phyloP scores from a whole-genome alignment of 2,113 vertebrate genomes.

The Puma concolor region DNA sequence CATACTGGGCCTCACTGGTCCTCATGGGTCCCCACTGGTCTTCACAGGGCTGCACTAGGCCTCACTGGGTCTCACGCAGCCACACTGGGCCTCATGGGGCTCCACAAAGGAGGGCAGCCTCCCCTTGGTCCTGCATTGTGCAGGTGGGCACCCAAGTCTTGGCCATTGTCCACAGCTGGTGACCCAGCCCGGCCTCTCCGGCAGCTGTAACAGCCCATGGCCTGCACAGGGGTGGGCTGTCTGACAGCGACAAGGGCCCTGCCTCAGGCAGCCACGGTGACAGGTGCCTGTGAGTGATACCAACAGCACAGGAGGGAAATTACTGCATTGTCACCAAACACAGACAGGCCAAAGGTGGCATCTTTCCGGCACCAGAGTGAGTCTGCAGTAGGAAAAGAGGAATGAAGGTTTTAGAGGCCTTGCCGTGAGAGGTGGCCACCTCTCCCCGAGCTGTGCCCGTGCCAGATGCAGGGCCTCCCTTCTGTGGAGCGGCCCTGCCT shows the following conservation, averaged over 20 bases:
- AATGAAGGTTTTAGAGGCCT: too few species aligned
- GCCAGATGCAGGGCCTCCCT: neutral
- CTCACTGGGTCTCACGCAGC: too few species aligned
- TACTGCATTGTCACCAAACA: neutral
- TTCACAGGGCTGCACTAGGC: too few species aligned
- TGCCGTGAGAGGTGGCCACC: neutral
- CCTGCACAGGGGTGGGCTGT: fast-evolving
- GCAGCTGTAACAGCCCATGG: fast-evolving
- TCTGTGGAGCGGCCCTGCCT: neutral
- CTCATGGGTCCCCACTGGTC: fast-evolving
- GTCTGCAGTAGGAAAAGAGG: neutral
- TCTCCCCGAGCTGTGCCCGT: neutral
- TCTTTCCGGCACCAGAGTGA: neutral
- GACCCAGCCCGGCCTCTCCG: neutral
- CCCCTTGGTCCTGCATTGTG: fast-evolving
- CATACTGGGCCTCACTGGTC: too few species aligned
- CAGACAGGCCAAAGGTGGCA: neutral
- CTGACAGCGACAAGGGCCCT: neutral
- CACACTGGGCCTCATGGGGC: fast-evolving
- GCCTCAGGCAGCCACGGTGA: too few species aligned
- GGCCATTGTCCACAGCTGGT: neutral
- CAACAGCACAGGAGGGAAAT: neutral
- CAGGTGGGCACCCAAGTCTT: neutral
- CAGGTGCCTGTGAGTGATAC: neutral
- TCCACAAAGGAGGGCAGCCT: fast-evolving